Base-by-base conservation (phyloP, 1,140 invertebrate species). In the Campoletis sonorensis region DNA sequence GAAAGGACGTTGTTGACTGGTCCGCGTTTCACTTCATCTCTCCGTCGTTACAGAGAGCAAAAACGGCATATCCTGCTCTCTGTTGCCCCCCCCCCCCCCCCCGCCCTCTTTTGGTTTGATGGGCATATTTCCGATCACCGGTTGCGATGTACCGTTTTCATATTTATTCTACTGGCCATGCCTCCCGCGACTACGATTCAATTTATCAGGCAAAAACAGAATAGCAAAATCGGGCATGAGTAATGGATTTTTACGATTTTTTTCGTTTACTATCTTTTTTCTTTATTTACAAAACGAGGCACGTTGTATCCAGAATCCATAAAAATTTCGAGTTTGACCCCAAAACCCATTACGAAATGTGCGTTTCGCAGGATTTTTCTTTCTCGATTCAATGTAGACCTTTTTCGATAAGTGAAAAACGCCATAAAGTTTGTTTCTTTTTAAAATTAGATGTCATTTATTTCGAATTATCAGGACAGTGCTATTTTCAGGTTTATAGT, bases 1-100 rank as follows among this genome's bases (percentile, higher is more conserved):
- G 82, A 67, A 83, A 83, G 83, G 83, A 81, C 58, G 75, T 37
- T 77, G 30, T 54, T 54, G 49, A 0, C 45, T 49, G 23, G 54
- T 49, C 26, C 27, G 11, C 54, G 27, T 61, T 64, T 37, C 30
- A 4, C 33, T n/a, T 37, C 75, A 18, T 77, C 30, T 61, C 30
- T 33, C 18, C 15, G 54, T 21, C 54, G 75, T 77, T 77, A 77
- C 75, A 77, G 30, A 16, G 27, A 58, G 18, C n/a, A n/a, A 77
- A 77, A 77, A 61, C 16, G 16, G 75, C 27, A 64, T 77, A 64
- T 61, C 16, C 49, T 27, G 7, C 26, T 26, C 26, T 73, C 37
- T 37, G 13, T 40, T n/a, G 10, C 54, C 21, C 18, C 8, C 18
- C 21, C 21, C 4, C 51, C 51, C 51, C 16, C 51, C n/a, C 16